Evolutionary conservation across 2,888 invertebrate genomes (phyloP), one percentile per base, ranked within the genome.

Genomic region (Heliconius cydno): DNA sequence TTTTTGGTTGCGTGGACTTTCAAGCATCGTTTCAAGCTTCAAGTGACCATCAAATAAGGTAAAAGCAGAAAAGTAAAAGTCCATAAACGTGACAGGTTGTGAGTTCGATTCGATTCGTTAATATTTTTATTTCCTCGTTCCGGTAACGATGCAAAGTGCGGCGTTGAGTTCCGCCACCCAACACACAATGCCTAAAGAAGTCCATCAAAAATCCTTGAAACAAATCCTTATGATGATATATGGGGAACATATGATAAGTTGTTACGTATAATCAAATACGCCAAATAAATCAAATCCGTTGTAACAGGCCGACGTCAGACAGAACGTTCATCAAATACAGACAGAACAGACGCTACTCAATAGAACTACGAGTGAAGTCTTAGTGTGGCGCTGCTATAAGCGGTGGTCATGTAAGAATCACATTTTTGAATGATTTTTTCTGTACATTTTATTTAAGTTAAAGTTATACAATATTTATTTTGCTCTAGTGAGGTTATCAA

Each of bases 261-360:
- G 34, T 52, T 78, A 38, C 60, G 70, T 60, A 57, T 68, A n/a
- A 38, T 22, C 38, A 25, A 52, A 73, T 57, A 22, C 22, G 22
- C 7, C 57, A 22, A 57, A 73, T 68, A 73, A 66, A 67, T 72
- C 46, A 57, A 46, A 75, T 70, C 6, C 9, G 7, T 34, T 41
- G 60, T 72, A 76, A 76, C 22, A 25, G 60, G 46, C 60, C 68
- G 41, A 41, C 38, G 13, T 68, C n/a, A 65, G 65, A n/a, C n/a
- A n/a, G n/a, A n/a, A n/a, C n/a, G n/a, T 28, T 68, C 68, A 73
- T 79, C 72, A 52, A 67, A 72, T 30, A 1, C 30, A 30, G 30
- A 30, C 52, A 9, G n/a, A 34, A 63, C 38, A 77, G 60, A 28
- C 41, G 28, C 34, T 41, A 30, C 46, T 46, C 66, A 30, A 76